Percentiles rank a stretch among this genome's conserved stretches.
Conservation (phyloP, 2,888 invertebrate genomes). For the Lumbricus terrestris region DNA sequence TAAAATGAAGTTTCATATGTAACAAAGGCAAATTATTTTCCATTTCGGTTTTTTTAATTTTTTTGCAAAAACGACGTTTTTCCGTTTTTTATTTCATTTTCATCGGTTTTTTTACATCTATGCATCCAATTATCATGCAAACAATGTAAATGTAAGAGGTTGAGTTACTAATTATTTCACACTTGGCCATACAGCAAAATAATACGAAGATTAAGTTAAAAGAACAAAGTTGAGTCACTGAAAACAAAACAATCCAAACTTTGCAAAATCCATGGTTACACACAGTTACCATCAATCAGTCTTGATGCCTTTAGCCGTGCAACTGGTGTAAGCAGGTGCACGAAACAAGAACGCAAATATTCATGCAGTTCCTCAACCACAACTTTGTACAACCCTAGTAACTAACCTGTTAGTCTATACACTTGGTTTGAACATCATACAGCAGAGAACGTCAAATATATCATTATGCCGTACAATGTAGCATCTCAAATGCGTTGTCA, state of each 20-base stretch:
- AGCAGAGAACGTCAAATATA: neutral
- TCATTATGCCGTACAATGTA: neutral
- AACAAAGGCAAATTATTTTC: too few relatives aligned
- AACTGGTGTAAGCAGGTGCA: neutral
- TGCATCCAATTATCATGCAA: too few relatives aligned
- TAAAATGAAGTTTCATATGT: too few relatives aligned
- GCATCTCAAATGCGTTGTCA: neutral
- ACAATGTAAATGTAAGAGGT: neutral
- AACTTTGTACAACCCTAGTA: neutral
- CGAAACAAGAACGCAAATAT: neutral
- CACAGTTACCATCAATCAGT: neutral
- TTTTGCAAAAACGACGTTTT: too few relatives aligned
- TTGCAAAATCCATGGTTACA: neutral
- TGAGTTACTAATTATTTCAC: neutral
- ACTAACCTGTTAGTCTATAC: neutral
- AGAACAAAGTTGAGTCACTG: neutral
- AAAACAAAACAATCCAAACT: neutral
- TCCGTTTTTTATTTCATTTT: too few relatives aligned
- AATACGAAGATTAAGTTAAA: neutral
- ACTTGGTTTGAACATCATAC: neutral
- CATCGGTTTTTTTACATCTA: too few relatives aligned
- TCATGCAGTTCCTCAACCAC: neutral
- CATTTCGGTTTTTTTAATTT: too few relatives aligned
- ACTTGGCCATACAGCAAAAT: neutral
- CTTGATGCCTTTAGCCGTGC: neutral